These are phyloP conservation scores for Mesitornis unicolor DNA, from an alignment of 2,113 vertebrate species.

Conservation along the genomic window DNA sequence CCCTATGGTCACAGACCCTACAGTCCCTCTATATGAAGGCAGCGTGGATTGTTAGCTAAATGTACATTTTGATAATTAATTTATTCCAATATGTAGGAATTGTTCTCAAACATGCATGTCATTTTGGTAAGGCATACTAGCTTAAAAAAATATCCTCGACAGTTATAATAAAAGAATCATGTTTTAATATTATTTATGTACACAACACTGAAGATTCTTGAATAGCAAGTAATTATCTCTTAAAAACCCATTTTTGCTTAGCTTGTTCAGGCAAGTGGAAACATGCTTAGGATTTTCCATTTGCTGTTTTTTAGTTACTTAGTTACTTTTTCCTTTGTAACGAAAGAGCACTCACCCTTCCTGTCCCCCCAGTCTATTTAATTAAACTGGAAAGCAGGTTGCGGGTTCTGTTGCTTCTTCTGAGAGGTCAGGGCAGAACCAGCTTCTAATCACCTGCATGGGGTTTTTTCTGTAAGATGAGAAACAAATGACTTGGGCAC, in stretches of 20 bases:
- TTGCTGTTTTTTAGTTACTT: not conserved
- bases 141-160: not conserved
- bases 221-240: not conserved
- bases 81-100: not conserved
- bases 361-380: not conserved
- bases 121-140: not conserved
- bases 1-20: not conserved
- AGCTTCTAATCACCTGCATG: not conserved
- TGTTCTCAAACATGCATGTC: not conserved
- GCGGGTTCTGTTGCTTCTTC: not conserved
- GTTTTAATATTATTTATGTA: not conserved
- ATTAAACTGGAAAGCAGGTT: not conserved
- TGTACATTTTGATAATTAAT: not conserved
- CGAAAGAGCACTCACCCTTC: not conserved
- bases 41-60: not conserved
- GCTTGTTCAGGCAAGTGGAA: not conserved
- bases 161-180: not conserved
- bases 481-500: not conserved
- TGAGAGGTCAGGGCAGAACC: not conserved
- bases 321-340: not conserved
- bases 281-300: not conserved
- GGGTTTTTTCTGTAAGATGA: not conserved
- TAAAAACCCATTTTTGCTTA: not conserved
- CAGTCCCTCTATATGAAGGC: not conserved
- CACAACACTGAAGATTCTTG: not conserved